These are phyloP conservation scores for Anagyrus pseudococci DNA, from an alignment of 2,888 invertebrate genomes.

Conservation along the genomic window DNA sequence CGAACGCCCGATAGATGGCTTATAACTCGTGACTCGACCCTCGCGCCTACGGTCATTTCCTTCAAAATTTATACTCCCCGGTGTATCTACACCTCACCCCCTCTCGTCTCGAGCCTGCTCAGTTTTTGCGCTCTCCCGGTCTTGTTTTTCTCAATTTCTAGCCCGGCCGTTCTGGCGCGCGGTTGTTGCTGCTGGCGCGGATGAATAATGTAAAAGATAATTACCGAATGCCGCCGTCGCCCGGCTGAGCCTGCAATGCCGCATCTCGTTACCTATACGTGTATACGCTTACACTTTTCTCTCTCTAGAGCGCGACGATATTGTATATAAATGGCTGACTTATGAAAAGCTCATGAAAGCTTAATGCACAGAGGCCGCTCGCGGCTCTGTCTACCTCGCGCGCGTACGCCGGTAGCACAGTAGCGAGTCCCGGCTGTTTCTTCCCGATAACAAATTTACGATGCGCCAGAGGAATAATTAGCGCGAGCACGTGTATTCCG, in stretches of 20 bases:
- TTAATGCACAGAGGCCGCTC: conserved; percentile 22
- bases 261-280: not conserved
- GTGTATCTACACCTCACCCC: not conserved
- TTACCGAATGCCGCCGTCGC: conserved; percentile 22
- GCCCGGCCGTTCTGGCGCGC: not conserved
- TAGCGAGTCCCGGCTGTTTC: too few relatives aligned
- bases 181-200: not conserved
- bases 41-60: conserved; percentile 6
- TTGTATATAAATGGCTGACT: conserved; percentile 35
- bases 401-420: not conserved
- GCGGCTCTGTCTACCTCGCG: conserved; percentile 3
- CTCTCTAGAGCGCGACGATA: conserved; percentile 12
- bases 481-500: not conserved
- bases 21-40: conserved; percentile 4
- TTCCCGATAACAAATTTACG: conserved; percentile 22
- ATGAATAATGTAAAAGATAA: conserved; percentile 38
- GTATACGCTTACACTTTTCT: not conserved
- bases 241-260: not conserved
- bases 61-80: conserved; percentile 14
- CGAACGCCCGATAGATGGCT: conserved; percentile 7
- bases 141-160: conserved; percentile 6
- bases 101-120: not conserved
- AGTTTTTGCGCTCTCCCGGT: too few relatives aligned
- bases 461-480: conserved; percentile 21
- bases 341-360: conserved; percentile 39